phyloP scores from a whole-genome alignment of 1,140 invertebrate species.

The Drosophila setifemur region DNA sequence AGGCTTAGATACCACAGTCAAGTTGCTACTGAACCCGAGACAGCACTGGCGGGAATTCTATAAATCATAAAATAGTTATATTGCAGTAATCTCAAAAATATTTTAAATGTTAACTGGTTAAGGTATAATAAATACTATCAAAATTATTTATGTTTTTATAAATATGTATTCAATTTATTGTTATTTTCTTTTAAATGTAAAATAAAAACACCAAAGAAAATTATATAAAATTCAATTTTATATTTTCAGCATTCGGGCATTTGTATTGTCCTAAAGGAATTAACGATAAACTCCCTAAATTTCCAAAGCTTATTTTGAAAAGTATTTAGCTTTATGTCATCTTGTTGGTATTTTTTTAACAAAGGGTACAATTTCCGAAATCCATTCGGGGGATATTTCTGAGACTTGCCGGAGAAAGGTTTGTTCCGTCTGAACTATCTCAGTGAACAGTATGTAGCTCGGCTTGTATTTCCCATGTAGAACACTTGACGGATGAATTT shows the following conservation, averaged over 20 bases:
- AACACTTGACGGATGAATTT: constrained; percentile 81
- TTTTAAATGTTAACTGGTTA: constrained; percentile 49
- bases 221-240: too few species aligned
- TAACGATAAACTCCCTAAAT: too few species aligned
- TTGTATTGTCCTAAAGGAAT: too few species aligned
- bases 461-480: constrained; percentile 86
- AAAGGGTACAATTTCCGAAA: constrained; percentile 85
- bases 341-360: constrained; percentile 19
- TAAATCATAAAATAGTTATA: constrained; percentile 26
- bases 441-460: constrained; percentile 92
- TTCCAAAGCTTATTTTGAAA: neutral
- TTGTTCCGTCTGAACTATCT: constrained; percentile 93
- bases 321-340: constrained; percentile 15
- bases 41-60: constrained; percentile 33
- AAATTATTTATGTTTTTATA: constrained; percentile 4
- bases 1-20: constrained; percentile 28
- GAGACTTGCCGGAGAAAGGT: constrained; percentile 91
- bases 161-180: too few species aligned
- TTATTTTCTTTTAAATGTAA: constrained; percentile 5
- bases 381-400: constrained; percentile 89
- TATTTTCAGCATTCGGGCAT: too few species aligned
- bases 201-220: constrained; percentile 22
- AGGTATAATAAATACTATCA: constrained; percentile 38
- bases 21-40: constrained; percentile 16
- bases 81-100: constrained; percentile 36